phyloP scores from a whole-genome alignment of 2,797 vertebrate genomes.

The Erithacus rubecula region DNA sequence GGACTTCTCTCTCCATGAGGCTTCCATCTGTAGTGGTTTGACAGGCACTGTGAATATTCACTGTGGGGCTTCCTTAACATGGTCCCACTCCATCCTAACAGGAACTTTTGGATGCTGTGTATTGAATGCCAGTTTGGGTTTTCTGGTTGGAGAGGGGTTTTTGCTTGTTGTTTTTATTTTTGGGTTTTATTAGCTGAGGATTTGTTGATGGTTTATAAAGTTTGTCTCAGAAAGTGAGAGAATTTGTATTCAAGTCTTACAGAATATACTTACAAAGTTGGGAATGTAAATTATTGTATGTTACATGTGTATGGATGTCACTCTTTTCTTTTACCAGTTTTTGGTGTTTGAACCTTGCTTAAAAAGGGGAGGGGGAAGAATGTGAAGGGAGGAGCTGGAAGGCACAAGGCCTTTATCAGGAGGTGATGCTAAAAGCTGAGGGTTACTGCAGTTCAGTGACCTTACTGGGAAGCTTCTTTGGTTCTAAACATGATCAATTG shows the following conservation, averaged over 20 bases:
- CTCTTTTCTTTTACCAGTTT: background rate
- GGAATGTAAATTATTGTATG: background rate
- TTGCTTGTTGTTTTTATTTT: background rate
- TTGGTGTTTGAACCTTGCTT: background rate
- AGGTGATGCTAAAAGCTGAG: background rate
- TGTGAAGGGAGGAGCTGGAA: background rate
- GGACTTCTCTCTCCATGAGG: background rate
- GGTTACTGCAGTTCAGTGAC: slow-evolving; percentile 52
- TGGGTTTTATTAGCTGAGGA: background rate
- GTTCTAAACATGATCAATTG: slow-evolving; percentile 23
- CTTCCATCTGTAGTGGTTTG: background rate
- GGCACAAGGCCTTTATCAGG: background rate
- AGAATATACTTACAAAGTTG: background rate
- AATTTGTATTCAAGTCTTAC: background rate
- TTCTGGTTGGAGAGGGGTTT: background rate
- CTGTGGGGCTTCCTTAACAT: background rate
- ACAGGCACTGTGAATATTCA: accelerated
- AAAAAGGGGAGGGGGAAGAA: background rate
- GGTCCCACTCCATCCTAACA: background rate
- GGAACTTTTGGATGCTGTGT: background rate
- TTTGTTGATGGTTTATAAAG: background rate
- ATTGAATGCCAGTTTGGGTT: accelerated
- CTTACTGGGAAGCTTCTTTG: slow-evolving; percentile 7
- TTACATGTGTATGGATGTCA: background rate
- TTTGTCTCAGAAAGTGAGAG: background rate